Conservation (phyloP, 2,113 vertebrate species). For the Irena cyanogastra region DNA sequence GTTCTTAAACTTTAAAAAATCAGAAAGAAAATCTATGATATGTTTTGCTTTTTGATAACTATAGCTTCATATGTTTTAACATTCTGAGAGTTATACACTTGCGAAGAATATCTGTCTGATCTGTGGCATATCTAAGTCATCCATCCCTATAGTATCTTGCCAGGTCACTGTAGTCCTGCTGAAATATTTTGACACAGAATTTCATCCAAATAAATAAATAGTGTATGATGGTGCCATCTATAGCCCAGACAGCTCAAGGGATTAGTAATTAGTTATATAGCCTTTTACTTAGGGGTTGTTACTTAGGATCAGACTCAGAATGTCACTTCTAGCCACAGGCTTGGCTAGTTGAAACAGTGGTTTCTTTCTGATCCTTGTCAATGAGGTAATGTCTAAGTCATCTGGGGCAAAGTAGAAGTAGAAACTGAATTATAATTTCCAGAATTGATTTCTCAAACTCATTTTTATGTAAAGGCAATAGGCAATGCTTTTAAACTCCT, state of each 20-base stretch:
- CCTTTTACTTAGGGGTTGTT: not conserved
- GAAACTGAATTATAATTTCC: conserved; percentile 10
- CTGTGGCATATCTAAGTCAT: not conserved
- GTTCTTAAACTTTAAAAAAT: not conserved
- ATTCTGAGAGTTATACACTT: not conserved
- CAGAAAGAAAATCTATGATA: not conserved
- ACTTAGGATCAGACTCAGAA: conserved; percentile 18
- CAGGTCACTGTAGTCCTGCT: conserved; percentile 6
- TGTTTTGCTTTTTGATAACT: conserved; percentile 12
- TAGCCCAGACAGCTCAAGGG: conserved; percentile 24
- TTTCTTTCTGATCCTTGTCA: conserved; percentile 46
- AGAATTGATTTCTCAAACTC: not conserved
- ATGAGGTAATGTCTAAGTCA: conserved; percentile 20
- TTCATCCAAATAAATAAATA: conserved; percentile 43
- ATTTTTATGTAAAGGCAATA: not conserved
- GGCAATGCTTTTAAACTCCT: not conserved
- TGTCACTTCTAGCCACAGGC: conserved; percentile 42
- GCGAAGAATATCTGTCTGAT: conserved; percentile 8
- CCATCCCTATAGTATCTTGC: not conserved
- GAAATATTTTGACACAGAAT: conserved; percentile 35
- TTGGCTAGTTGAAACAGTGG: conserved; percentile 37
- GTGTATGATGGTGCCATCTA: conserved; percentile 21
- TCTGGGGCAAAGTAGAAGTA: not conserved
- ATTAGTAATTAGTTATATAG: conserved; percentile 33
- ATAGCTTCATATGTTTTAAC: not conserved